phyloP scores from a whole-genome alignment of 2,797 vertebrate genomes.

The Choloepus didactylus region DNA sequence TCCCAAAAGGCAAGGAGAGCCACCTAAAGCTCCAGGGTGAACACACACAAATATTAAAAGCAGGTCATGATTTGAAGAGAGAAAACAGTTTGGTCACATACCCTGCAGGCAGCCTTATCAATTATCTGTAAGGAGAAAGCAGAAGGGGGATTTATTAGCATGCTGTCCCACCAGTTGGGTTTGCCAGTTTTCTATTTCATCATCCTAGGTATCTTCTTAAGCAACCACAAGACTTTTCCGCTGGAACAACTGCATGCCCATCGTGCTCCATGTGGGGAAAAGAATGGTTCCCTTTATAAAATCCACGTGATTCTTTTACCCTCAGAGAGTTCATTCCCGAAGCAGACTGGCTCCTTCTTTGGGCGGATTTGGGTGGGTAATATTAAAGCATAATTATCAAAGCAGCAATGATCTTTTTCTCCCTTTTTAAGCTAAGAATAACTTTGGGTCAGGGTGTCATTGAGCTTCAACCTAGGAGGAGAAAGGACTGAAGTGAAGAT shows the following conservation, averaged over 20 bases:
- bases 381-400: not conserved
- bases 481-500: not conserved
- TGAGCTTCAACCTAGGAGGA: not conserved
- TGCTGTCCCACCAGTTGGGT: not conserved
- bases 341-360: not conserved
- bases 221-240: not conserved
- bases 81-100: not conserved
- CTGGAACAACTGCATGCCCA: not conserved
- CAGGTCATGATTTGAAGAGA: not conserved
- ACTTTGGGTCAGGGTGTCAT: not conserved
- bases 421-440: not conserved
- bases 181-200: no score
- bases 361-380: not conserved
- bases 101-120: not conserved
- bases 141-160: not conserved
- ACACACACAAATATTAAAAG: not conserved
- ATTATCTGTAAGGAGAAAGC: no score
- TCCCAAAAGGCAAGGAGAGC: not conserved
- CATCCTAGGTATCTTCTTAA: not conserved
- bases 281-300: not conserved
- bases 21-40: not conserved
- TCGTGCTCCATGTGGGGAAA: not conserved
- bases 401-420: not conserved
- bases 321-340: not conserved
- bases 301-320: accelerated